Base-by-base conservation (phyloP, 2,888 invertebrate species). In the Ariolimax columbianus region DNA sequence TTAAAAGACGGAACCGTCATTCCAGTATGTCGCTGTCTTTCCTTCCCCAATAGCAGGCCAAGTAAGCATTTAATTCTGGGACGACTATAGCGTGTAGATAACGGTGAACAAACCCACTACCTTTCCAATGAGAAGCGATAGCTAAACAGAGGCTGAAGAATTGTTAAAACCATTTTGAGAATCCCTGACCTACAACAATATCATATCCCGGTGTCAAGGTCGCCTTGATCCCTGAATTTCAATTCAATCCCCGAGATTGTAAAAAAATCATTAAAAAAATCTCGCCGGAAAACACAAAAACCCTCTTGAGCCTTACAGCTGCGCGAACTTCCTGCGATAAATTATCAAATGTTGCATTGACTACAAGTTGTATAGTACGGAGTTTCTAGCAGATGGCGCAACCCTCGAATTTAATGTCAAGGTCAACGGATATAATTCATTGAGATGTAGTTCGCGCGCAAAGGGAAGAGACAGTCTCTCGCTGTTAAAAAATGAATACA, bases 401-500 rank as follows among this genome's bases (percentile, higher is more conserved):
- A 43, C 68, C 30, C 40, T 68, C 7, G 14, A 30, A n/a, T 30
- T 66, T n/a, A 79, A 79, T 36, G 79, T 79, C 79, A 79, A 79
- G 79, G 79, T 30, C 63, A 40, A 4, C 19, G 68, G 43, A 68
- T 66, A 68, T 68, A 36, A 79, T 68, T 79, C 79, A 79, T 79
- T 79, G 68, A 79, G 66, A 79, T 36, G 19, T 43, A n/a, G 63
- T 79, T 79, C 43, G 40, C 79, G 79, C 66, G 79, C 66, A 79
- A 79, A 79, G 0, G 43, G 47, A 63, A 47, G 40, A n/a, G 23
- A 78, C 51, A 33, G 19, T 26, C 55, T 26, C 51, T 33, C 9
- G 1, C 55, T 19, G 17, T 33, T 55, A n/a, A 11, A 36, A 19
- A 14, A 55, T 3, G 55, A 2, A 36, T 3, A 23, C 2, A 7